phyloP scores from a whole-genome alignment of 2,113 vertebrate genomes.

The Channa maculata region DNA sequence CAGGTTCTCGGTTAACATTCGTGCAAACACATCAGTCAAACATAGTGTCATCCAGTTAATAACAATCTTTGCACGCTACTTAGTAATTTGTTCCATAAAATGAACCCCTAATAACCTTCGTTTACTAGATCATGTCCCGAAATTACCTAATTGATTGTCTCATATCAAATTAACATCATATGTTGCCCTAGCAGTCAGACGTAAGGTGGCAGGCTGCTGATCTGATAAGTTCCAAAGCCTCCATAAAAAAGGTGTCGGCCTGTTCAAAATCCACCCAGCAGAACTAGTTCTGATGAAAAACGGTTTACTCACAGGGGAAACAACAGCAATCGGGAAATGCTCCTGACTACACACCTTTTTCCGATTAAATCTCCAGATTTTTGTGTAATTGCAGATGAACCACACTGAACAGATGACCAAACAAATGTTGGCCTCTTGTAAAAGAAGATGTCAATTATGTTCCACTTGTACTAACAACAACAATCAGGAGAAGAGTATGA shows the following conservation, averaged over 20 bases:
- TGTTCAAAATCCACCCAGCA: too few species aligned
- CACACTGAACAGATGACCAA: neutral
- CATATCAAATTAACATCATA: slow-evolving; percentile 32
- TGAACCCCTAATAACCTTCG: slow-evolving; percentile 51
- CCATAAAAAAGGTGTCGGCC: too few species aligned
- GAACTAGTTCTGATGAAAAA: neutral
- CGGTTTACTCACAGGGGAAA: neutral
- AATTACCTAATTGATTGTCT: slow-evolving; percentile 21
- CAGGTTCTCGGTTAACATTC: neutral
- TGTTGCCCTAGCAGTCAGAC: slow-evolving; percentile 14
- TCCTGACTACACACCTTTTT: neutral
- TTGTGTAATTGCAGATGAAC: neutral
- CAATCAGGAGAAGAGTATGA: slow-evolving; percentile 12
- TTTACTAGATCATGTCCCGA: slow-evolving; percentile 31
- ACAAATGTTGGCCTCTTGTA: neutral
- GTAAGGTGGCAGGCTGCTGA: neutral
- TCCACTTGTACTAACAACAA: neutral
- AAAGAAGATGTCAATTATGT: slow-evolving; percentile 2
- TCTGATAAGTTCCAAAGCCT: neutral
- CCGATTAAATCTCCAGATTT: neutral
- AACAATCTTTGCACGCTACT: slow-evolving; percentile 20
- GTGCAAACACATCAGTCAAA: slow-evolving; percentile 17
- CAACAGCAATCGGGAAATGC: neutral
- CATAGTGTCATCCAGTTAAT: neutral
- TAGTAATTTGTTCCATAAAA: slow-evolving; percentile 51